Conservation (phyloP, 1,140 invertebrate genomes). For the Eulimnadia texana region DNA sequence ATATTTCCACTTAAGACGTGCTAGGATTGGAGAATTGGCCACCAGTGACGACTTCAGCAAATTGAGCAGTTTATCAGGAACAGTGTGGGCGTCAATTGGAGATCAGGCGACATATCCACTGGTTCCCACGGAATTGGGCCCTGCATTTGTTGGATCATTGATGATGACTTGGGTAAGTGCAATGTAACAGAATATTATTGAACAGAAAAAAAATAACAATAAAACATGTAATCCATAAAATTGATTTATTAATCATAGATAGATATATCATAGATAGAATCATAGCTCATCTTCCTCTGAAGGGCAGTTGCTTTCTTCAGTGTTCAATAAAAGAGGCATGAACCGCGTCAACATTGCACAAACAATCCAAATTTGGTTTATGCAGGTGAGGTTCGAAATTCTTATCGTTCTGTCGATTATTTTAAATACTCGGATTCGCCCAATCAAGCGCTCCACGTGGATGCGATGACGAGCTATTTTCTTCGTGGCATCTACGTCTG, state of each 20-base stretch:
- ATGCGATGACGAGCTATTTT: neutral
- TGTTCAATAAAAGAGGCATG: no score
- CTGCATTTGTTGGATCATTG: neutral
- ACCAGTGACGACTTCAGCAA: neutral
- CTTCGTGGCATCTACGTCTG: neutral
- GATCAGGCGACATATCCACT: neutral
- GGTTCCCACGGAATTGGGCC: neutral
- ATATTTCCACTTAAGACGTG: no score
- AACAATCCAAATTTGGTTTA: neutral
- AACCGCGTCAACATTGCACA: neutral
- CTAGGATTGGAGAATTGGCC: no score
- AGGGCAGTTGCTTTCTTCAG: no score
- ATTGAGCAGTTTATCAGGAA: neutral
- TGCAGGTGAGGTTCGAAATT: neutral
- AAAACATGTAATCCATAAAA: no score
- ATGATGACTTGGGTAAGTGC: neutral
- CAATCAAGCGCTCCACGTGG: neutral
- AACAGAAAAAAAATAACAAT: no score
- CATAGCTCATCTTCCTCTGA: no score
- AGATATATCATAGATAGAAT: no score
- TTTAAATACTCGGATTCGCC: neutral
- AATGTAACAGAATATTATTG: no score
- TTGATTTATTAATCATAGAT: no score
- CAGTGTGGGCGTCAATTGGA: neutral
- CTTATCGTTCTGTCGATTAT: neutral